phyloP scores from a whole-genome alignment of 2,888 invertebrate genomes.

The Folsomia manolachei region DNA sequence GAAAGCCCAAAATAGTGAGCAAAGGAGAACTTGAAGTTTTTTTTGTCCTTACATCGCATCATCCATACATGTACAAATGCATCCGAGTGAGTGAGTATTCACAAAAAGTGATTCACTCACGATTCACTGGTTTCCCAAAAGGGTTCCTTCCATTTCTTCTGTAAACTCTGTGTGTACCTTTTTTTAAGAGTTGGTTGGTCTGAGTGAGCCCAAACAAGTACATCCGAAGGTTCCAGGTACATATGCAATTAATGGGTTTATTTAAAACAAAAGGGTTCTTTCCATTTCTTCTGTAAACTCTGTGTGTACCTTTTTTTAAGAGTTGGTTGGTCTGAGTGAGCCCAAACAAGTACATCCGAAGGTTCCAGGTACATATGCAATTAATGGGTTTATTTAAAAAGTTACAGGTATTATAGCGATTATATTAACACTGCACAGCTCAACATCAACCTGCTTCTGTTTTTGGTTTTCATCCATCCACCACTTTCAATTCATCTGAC shows the following conservation, averaged over 20 bases:
- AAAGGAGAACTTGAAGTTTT: background rate
- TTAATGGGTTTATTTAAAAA: background rate
- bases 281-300: background rate
- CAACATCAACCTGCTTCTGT: background rate
- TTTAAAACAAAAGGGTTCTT: background rate
- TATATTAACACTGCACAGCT: background rate
- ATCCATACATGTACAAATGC: background rate
- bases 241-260: background rate
- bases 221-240: background rate
- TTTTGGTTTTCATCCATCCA: background rate
- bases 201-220: background rate
- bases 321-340: background rate
- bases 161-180: background rate
- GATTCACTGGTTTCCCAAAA: background rate
- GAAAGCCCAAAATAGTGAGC: background rate
- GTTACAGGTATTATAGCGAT: too few relatives aligned
- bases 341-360: background rate
- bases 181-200: background rate
- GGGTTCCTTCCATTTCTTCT: background rate
- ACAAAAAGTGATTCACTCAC: background rate
- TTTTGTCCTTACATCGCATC: background rate
- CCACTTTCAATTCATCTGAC: background rate
- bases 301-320: background rate
- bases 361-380: too few relatives aligned
- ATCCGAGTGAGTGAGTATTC: background rate